phyloP scores from a whole-genome alignment of 2,113 vertebrate species.

The Aptenodytes patagonicus region DNA sequence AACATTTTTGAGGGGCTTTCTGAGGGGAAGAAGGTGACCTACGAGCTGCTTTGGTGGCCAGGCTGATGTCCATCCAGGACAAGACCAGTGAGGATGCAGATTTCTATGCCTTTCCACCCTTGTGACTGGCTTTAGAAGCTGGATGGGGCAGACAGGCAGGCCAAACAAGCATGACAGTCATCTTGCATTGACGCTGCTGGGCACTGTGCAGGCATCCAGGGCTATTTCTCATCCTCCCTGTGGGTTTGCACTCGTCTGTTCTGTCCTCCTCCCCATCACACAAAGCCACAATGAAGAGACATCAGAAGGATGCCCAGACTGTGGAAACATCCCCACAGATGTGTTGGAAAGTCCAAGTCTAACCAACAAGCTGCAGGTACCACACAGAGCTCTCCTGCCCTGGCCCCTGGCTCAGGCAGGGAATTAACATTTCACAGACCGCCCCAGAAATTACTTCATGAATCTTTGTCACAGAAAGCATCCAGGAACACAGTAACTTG shows the following conservation, averaged over 20 bases:
- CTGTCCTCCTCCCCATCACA: neutral
- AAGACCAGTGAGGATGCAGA: neutral
- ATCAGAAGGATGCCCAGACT: neutral
- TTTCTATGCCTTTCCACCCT: neutral
- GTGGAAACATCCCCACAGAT: neutral
- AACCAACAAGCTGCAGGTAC: neutral
- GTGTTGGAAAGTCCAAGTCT: neutral
- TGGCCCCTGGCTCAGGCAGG: neutral
- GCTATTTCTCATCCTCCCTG: neutral
- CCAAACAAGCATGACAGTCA: neutral
- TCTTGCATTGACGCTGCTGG: neutral
- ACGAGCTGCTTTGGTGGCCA: neutral
- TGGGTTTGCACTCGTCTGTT: neutral
- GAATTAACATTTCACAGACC: neutral
- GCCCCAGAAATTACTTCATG: neutral
- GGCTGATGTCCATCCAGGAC: neutral
- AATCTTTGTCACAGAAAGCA: neutral
- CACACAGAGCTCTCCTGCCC: neutral
- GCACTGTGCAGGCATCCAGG: neutral
- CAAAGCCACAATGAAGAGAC: neutral
- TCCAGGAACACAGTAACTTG: neutral
- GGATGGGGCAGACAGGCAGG: neutral
- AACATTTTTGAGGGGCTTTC: neutral
- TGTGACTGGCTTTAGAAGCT: neutral
- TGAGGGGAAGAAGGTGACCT: neutral